Evolutionary conservation across 2,888 invertebrate species (phyloP), one percentile per base, ranked within the genome.

Genomic region (Nipponacmea schrenckii): DNA sequence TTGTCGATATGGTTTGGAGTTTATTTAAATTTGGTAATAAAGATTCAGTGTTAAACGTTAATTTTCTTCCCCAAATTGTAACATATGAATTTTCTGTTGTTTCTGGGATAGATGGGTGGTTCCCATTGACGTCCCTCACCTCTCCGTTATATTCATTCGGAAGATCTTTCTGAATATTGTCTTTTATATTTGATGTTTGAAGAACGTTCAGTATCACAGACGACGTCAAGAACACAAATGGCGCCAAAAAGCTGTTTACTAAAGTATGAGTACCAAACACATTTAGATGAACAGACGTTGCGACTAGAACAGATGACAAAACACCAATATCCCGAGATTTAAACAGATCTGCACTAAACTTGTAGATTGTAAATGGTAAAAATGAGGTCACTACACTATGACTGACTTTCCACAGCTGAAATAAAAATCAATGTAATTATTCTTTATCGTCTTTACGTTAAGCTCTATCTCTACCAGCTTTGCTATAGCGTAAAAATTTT

Each of bases 211-310:
- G 27, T 14, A 74, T 20, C 45, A 69, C 12, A 14, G 73, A 65
- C 7, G 80, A 50, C 14, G 69, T 46, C 14, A 74, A 62, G 65
- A 85, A 79, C 24, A 83, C 50, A 39, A 83, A 73, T 0, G 85
- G 82, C 0, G 83, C 72, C 17, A 84, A 68, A 64, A 85, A 82
- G 46, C 82, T 84, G 74, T 84, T 84, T 39, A 82, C 73, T n/a
- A 85, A 74, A 2, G 84, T 82, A 68, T 86, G 86, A 1, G 86
- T 86, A 39, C 83, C 85, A 20, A 84, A 74, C 8, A 83, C 79
- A 46, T 80, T 79, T 67, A 85, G 71, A 17, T 78, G 78, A 0
- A 76, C 71, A 14, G 83, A 84, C 14, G 74, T 77, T 4, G 80
- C 77, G 17, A 77, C 76, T 63, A 85, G 75, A 39, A 84, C 74